Evolutionary conservation across 2,888 invertebrate species (phyloP).

Genomic region (Lapara coniferarum): DNA sequence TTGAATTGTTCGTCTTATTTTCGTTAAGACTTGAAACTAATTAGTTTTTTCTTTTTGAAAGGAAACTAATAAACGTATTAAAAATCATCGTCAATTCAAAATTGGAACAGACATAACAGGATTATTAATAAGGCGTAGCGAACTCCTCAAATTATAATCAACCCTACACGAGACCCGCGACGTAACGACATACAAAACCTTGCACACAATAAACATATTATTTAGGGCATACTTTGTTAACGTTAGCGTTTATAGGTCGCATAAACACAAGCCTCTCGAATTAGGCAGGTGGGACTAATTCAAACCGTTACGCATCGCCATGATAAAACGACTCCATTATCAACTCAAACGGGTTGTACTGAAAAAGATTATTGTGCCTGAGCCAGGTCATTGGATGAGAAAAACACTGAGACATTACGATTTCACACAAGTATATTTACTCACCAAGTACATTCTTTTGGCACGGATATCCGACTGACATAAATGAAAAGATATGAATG

Average conservation of each 20-base stretch:
- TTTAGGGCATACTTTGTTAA: slow-evolving; percentile 40
- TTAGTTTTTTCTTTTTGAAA: too few relatives aligned
- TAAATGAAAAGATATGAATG: neutral
- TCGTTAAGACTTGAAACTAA: too few relatives aligned
- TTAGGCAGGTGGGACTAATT: slow-evolving; percentile 59
- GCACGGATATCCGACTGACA: neutral
- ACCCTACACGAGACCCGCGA: neutral
- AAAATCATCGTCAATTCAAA: too few relatives aligned
- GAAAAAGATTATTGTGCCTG: slow-evolving; percentile 47
- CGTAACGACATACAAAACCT: neutral
- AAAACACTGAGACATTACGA: neutral
- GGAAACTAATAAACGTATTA: too few relatives aligned
- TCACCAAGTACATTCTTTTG: neutral
- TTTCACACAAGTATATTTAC: neutral
- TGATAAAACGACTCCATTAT: slow-evolving; percentile 54
- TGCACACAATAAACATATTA: slow-evolving; percentile 9
- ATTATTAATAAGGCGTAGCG: too few relatives aligned
- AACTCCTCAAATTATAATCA: too few relatives aligned
- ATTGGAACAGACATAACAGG: too few relatives aligned
- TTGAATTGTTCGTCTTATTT: neutral
- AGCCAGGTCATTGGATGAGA: slow-evolving; percentile 30
- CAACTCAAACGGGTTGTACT: slow-evolving; percentile 46
- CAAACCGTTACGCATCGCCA: slow-evolving; percentile 48
- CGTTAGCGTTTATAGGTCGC: slow-evolving; percentile 55
- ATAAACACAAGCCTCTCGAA: slow-evolving; percentile 53